Percentiles rank a stretch among this genome's conserved stretches.
phyloP scores from a whole-genome alignment of 2,888 invertebrate species.

The Macrosiphum euphorbiae region DNA sequence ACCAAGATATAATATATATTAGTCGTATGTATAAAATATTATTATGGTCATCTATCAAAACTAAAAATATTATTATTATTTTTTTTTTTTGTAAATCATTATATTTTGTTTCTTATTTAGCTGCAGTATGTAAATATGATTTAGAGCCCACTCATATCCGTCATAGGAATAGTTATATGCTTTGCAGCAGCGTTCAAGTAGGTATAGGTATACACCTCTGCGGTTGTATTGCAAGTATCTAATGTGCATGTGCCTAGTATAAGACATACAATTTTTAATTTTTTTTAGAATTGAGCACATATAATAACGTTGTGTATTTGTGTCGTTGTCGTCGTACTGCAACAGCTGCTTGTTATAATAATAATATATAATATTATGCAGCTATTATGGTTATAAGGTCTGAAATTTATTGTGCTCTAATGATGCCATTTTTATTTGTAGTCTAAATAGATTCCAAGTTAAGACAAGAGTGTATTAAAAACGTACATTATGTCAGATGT shows the following conservation, averaged over 20 bases:
- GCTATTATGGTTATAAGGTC: background rate
- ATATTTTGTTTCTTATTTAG: background rate
- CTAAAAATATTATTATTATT: background rate
- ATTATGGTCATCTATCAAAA: background rate
- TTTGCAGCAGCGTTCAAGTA: background rate
- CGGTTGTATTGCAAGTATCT: background rate
- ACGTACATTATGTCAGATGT: background rate
- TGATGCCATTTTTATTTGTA: background rate
- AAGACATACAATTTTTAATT: too few relatives aligned
- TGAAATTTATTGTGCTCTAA: background rate
- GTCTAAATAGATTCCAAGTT: background rate
- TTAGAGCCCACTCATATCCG: background rate
- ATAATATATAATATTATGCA: background rate
- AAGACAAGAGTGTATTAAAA: background rate
- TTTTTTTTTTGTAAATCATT: background rate
- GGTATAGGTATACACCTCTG: background rate
- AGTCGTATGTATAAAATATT: background rate
- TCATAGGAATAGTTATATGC: background rate
- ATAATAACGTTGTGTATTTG: background rate
- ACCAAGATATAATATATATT: background rate
- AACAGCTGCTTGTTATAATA: slow-evolving; percentile 1
- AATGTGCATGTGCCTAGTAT: background rate
- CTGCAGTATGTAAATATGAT: background rate
- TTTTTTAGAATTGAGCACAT: too few relatives aligned
- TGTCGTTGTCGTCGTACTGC: background rate